Evolutionary conservation across 2,888 invertebrate genomes (phyloP).

Genomic region (Dolomedes plantarius): DNA sequence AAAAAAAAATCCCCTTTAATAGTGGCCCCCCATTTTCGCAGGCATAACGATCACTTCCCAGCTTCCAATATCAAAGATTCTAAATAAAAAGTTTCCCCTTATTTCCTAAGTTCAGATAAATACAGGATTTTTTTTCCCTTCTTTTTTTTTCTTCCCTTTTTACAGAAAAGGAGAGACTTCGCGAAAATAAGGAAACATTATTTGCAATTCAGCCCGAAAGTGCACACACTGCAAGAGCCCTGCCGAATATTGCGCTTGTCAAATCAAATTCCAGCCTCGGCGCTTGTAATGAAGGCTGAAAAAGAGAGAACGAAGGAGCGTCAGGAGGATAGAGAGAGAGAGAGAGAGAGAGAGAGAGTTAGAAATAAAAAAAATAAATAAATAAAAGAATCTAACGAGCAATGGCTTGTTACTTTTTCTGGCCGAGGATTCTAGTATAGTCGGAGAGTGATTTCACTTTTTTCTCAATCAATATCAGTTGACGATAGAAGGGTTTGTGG

Average conservation of each 20-base stretch:
- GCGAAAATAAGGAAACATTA: constrained; percentile 55
- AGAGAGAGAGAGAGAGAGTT: not conserved
- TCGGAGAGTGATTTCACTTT: constrained; percentile 50
- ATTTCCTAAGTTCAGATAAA: constrained; percentile 25
- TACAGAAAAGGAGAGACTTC: constrained; percentile 16
- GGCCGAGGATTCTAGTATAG: constrained; percentile 34
- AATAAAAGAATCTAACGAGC: constrained; percentile 17
- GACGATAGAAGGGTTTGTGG: constrained; percentile 42
- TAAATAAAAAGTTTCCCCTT: constrained; percentile 52
- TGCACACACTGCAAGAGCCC: not conserved
- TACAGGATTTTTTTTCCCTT: constrained; percentile 16
- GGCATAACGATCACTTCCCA: constrained; percentile 43
- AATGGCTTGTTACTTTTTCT: constrained; percentile 58
- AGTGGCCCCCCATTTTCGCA: constrained; percentile 30
- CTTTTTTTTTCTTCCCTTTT: not conserved
- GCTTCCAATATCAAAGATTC: constrained; percentile 25
- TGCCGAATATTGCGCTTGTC: constrained; percentile 53
- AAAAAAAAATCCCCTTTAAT: constrained; percentile 33
- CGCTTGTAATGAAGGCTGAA: constrained; percentile 61
- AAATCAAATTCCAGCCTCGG: constrained; percentile 53
- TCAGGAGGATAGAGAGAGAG: not conserved
- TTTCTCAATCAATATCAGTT: constrained; percentile 66
- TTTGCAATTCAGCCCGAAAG: constrained; percentile 46
- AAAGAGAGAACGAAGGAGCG: constrained; percentile 24
- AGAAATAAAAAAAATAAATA: constrained; percentile 5